phyloP scores from a whole-genome alignment of 2,888 invertebrate genomes.

The Calameuta filiformis region DNA sequence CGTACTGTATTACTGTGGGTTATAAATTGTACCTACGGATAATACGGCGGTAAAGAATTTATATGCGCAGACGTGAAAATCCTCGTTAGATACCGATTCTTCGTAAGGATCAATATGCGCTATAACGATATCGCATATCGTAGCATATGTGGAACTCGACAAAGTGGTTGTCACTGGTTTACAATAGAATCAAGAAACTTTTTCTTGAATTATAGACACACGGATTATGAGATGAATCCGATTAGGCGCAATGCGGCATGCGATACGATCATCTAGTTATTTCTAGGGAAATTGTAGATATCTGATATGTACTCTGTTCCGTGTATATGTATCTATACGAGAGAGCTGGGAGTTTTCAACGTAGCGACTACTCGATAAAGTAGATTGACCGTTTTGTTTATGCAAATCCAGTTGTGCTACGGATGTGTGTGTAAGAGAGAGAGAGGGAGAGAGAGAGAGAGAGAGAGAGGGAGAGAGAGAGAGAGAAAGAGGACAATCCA shows the following conservation, averaged over 20 bases:
- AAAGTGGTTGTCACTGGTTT: too few relatives aligned
- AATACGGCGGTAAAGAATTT: too few relatives aligned
- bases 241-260: not conserved
- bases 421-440: not conserved
- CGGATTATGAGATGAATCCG: not conserved
- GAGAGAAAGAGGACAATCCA: not conserved
- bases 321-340: not conserved
- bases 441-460: not conserved
- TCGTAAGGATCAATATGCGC: too few relatives aligned
- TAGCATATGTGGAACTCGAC: too few relatives aligned
- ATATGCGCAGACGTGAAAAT: too few relatives aligned
- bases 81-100: too few relatives aligned
- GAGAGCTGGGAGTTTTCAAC: constrained; percentile 22
- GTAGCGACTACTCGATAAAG: constrained; percentile 44
- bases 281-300: not conserved
- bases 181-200: too few relatives aligned
- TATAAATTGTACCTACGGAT: too few relatives aligned
- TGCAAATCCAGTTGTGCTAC: constrained; percentile 40
- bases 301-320: not conserved
- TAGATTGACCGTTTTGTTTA: constrained; percentile 52
- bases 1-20: too few relatives aligned
- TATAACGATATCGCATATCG: too few relatives aligned
- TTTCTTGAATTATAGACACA: not conserved
- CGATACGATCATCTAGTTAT: not conserved
- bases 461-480: not conserved